A percentile compares a stretch with the other conserved stretches of the same genome.
Conservation (phyloP, 2,888 invertebrate genomes). For the Dasypogon diadema region DNA sequence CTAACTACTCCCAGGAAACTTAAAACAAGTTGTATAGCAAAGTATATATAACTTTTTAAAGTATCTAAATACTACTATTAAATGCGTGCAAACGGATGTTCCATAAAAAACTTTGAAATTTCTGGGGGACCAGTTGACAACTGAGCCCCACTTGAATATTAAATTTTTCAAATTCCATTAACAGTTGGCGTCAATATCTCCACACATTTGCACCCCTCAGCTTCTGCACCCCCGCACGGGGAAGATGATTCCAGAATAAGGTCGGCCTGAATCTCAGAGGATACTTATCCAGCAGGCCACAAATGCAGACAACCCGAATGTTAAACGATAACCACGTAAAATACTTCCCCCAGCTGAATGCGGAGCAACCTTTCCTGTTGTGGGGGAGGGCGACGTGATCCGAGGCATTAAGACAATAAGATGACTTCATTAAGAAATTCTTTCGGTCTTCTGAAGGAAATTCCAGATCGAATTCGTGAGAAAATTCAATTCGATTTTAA, state of each 20-base stretch:
- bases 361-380: not conserved
- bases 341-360: not conserved
- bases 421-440: conserved; percentile 53
- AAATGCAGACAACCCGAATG: not conserved
- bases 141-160: conserved; percentile 25
- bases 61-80: no score
- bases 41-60: no score
- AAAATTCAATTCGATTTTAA: conserved; percentile 44
- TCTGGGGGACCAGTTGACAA: not conserved
- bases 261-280: conserved; percentile 5
- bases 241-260: not conserved
- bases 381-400: not conserved
- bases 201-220: conserved; percentile 23
- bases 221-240: conserved; percentile 2
- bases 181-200: conserved; percentile 28
- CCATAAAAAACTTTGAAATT: no score
- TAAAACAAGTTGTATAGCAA: no score
- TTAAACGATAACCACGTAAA: not conserved
- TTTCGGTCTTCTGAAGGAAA: conserved; percentile 26
- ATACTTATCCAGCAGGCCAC: conserved; percentile 7
- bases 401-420: conserved; percentile 38
- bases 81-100: no score
- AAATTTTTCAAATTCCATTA: conserved; percentile 52
- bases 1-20: no score
- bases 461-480: conserved; percentile 47